Base-by-base conservation (phyloP, 2,113 vertebrate species). In the Ammodytes marinus region DNA sequence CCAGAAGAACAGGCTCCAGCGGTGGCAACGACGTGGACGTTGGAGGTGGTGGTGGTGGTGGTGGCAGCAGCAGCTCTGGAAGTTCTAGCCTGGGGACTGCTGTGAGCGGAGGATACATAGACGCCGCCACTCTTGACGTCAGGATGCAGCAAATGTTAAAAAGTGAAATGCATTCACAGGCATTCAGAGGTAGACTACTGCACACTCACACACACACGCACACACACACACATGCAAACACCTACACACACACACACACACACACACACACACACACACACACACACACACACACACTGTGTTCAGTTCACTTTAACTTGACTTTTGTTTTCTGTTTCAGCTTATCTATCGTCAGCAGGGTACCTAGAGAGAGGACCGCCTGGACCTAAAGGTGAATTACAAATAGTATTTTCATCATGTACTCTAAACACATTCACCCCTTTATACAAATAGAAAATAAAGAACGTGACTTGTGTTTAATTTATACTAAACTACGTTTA, bases 341-440 rank as follows among this genome's bases (percentile, higher is more conserved):
- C 79, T 55, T 27, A 81, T 7, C 15, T 95, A 35, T 7, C 81
- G 72, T 95, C 96, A 8, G 95, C 95, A 45, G 94, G 96, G 65
- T 94, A 92, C 85, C 96, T 94, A 76, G 96, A 93, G 52, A 89
- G 86, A 88, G 95, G 95, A 71, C 77, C 93, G 43, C 95, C 96
- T 57, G 97, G 97, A 82, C 93, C 91, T 46, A 98, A 97, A 99
- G 98, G 97, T 98, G 37, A 78, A 17, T 59, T 35, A 35, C 0
- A 17, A 39, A 53, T 42, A 15, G 27, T 2, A 15, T 13, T 54
- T 49, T 0, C 19, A 64, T 68, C 4, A 64, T 69, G 0, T 49
- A 71, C 58, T 54, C 4, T 37, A 66, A 64, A 42, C n/a, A 50
- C 57, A 6, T 12, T 27, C 1, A 11, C 9, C 0, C 3, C 11